These are phyloP conservation scores for Cercopithecus mona DNA, from an alignment of 2,113 vertebrate species.

Conservation along the genomic window DNA sequence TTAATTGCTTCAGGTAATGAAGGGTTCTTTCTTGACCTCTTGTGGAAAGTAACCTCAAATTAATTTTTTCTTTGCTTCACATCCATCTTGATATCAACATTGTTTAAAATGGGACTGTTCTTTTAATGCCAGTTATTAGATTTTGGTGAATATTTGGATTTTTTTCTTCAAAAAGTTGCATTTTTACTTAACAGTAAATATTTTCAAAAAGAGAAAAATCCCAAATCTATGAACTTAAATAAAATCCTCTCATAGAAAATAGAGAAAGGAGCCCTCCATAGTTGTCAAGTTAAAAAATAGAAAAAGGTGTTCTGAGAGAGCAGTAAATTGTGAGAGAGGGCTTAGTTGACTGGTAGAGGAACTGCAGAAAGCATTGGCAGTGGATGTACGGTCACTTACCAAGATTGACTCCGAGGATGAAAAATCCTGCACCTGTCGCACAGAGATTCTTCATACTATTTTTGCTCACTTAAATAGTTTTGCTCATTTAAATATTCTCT, in stretches of 20 bases:
- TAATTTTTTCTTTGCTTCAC: not conserved
- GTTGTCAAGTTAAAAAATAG: not conserved
- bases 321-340: not conserved
- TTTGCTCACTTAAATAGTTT: not conserved
- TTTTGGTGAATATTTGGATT: constrained; percentile 1
- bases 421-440: not conserved
- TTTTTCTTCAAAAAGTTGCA: not conserved
- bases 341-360: not conserved
- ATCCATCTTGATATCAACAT: not conserved
- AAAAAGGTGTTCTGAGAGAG: not conserved
- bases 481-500: not conserved
- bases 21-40: not conserved
- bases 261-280: not conserved
- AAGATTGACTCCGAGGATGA: not conserved
- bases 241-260: not conserved
- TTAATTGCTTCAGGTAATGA: not conserved
- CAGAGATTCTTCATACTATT: not conserved
- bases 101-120: not conserved
- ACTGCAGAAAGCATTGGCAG: not conserved
- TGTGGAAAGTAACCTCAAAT: not conserved
- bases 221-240: not conserved
- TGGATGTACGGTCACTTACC: too few relatives aligned
- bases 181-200: not conserved
- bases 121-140: not conserved
- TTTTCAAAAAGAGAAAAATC: not conserved